phyloP scores from a whole-genome alignment of 2,888 invertebrate species.

The Eristalis arbustorum region DNA sequence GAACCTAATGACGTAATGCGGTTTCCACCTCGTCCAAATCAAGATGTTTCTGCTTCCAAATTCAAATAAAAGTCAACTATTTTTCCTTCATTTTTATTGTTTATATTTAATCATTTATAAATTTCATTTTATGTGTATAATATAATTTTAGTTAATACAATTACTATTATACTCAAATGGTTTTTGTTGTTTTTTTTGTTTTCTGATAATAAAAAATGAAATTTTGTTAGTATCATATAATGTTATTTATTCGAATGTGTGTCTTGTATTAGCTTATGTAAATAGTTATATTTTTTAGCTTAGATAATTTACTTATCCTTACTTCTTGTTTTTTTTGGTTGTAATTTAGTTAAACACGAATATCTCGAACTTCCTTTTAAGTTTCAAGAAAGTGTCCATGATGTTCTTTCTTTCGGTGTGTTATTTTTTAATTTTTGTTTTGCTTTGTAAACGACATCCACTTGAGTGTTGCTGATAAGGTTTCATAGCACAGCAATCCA shows the following conservation, averaged over 20 bases:
- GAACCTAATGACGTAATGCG: no score
- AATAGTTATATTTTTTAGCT: conserved; percentile 53
- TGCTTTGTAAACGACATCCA: conserved; percentile 10
- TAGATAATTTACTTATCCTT: conserved; percentile 52
- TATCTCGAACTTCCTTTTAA: conserved; percentile 3
- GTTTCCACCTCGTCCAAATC: no score
- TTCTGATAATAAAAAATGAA: conserved; percentile 69
- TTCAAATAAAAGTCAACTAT: not conserved
- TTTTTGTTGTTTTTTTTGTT: conserved; percentile 31
- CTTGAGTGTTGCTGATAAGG: conserved; percentile 13
- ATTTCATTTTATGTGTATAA: conserved; percentile 69
- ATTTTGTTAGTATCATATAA: conserved; percentile 58
- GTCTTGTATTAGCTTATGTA: conserved; percentile 61
- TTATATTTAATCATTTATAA: conserved; percentile 70
- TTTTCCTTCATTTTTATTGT: conserved; percentile 66
- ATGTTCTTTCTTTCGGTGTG: no score
- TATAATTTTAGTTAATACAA: conserved; percentile 70
- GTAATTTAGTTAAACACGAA: conserved; percentile 25
- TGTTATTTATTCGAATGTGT: conserved; percentile 64
- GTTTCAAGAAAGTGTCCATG: conserved; percentile 11
- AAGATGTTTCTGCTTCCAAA: no score
- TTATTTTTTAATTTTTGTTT: not conserved
- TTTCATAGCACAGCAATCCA: conserved; percentile 47
- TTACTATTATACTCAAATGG: conserved; percentile 66
- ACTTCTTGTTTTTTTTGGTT: conserved; percentile 24